Base-by-base conservation (phyloP, 2,888 invertebrate genomes). In the Agrilus biguttatus region DNA sequence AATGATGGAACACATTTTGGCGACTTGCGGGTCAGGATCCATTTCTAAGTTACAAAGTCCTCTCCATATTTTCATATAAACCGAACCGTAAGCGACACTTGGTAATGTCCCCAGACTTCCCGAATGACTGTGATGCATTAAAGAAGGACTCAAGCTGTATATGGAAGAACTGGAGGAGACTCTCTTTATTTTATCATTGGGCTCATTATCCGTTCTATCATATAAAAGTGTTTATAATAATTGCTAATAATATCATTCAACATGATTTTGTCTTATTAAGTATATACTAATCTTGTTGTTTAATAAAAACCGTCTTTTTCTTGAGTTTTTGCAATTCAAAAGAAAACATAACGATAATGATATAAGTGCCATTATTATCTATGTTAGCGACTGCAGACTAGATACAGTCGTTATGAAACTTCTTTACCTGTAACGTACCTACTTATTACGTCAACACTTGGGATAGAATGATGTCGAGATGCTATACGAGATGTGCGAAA, bases 11-110 rank as follows among this genome's bases (percentile, higher is more conserved):
- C 91, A 86, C 73, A 90, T 79, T 44, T 73, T 66, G 1, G 85
- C 74, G 4, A 96, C 88, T 42, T 80, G 78, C 3, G 88, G 88
- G 64, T 84, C 81, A 2, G 97, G 95, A 73, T 98, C 97, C 47
- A 75, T 73, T 45, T 87, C 78, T 56, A 95, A 75, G 45, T 76
- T 71, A 47, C 78, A 71, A 51, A 97, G 71, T 14, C 84, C 80
- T 52, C 77, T 74, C 95, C 95, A 97, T 44, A 96, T 74, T 66
- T 87, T 87, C 67, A 82, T 80, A 67, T 92, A 92, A 43, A 93
- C 82, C 12, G 87, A 85, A 17, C 81, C 61, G 60, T 79, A 80
- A 2, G 74, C 69, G 28, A 75, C 56, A 45, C 69, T 69, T 36
- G 72, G 67, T 41, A 72, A 57, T 45, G 68, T 67, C 17, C 72